phyloP scores from a whole-genome alignment of 2,113 vertebrate species.

The Ciconia boyciana region DNA sequence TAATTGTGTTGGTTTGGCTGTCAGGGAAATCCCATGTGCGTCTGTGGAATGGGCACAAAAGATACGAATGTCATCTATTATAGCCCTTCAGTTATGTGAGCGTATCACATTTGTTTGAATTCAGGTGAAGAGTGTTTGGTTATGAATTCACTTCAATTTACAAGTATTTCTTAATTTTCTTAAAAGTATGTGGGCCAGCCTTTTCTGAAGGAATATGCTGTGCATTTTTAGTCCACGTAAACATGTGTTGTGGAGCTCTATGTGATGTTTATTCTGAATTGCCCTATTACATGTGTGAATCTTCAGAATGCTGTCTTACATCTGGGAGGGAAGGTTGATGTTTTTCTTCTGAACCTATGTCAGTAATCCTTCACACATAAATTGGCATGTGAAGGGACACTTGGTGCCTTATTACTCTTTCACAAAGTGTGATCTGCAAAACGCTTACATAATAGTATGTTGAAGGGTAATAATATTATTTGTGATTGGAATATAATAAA shows the following conservation, averaged over 20 bases:
- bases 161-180: background rate
- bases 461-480: background rate
- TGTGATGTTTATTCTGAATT: background rate
- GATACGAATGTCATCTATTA: fast-evolving
- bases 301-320: background rate
- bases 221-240: background rate
- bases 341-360: background rate
- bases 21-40: fast-evolving
- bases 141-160: background rate
- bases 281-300: background rate
- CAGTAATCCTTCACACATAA: background rate
- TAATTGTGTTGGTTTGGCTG: background rate
- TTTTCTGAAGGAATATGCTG: background rate
- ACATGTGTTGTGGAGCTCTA: background rate
- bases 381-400: background rate
- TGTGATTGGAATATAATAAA: background rate
- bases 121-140: background rate
- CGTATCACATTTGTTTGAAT: background rate
- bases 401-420: background rate
- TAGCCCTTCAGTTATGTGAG: background rate
- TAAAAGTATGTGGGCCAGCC: background rate
- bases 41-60: background rate
- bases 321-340: background rate
- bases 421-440: background rate
- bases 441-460: background rate